Percentiles rank a stretch among this genome's conserved stretches.
Conservation (phyloP, 2,113 vertebrate species). For the Mungos mungo region DNA sequence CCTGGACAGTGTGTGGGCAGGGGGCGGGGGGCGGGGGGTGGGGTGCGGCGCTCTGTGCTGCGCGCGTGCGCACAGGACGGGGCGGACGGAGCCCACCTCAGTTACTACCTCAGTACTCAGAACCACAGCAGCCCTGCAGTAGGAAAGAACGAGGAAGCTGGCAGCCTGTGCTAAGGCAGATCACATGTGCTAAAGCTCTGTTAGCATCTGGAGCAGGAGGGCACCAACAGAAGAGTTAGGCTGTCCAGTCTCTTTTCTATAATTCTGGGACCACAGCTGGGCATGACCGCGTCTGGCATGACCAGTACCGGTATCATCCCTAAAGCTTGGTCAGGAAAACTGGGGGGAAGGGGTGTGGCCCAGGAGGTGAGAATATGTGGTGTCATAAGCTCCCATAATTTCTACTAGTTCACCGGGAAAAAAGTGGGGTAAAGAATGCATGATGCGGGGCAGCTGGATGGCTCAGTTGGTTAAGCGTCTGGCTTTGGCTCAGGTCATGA, state of each 20-base stretch:
- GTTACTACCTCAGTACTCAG: background rate
- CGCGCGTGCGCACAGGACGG: background rate
- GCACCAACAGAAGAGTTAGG: background rate
- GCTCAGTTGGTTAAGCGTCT: too few relatives aligned
- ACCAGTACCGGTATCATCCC: fast-evolving
- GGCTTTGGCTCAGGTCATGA: too few relatives aligned
- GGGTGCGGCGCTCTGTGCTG: too few relatives aligned
- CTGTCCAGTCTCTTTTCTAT: background rate
- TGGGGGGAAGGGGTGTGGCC: background rate
- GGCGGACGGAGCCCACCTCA: background rate
- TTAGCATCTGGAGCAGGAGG: background rate
- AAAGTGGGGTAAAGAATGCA: background rate
- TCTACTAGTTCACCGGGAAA: background rate
- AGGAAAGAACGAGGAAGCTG: background rate
- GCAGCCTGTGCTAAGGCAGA: background rate
- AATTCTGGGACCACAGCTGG: background rate
- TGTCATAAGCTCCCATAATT: background rate
- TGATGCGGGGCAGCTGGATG: background rate
- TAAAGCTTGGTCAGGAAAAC: background rate
- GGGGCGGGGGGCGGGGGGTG: too few relatives aligned
- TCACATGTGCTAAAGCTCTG: background rate
- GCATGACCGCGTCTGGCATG: background rate
- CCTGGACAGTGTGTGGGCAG: too few relatives aligned
- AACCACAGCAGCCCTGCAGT: background rate
- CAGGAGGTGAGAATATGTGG: background rate